Conservation (phyloP, 2,113 vertebrate species). For the Sprattus sprattus region DNA sequence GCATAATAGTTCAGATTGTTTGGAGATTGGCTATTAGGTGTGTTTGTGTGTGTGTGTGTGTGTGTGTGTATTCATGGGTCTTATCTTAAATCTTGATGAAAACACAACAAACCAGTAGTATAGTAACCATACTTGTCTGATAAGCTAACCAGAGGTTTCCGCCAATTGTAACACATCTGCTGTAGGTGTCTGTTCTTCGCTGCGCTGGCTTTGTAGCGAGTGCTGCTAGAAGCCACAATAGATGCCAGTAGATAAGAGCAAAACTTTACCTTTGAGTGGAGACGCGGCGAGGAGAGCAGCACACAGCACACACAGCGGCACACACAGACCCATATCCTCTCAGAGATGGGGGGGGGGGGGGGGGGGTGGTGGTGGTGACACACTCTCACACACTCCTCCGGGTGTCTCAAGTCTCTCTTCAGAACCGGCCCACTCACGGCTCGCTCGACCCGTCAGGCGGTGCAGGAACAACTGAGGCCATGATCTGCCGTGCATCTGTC, state of each 20-base stretch:
- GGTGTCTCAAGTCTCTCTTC: neutral
- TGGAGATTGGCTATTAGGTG: neutral
- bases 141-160: slow-evolving; percentile 14
- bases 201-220: neutral
- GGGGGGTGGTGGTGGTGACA: neutral
- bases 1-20: too few relatives aligned
- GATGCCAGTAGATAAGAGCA: neutral
- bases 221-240: neutral
- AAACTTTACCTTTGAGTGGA: neutral
- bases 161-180: neutral
- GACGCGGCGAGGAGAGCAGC: neutral
- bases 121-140: neutral
- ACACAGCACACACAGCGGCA: neutral
- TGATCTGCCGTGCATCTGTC: neutral
- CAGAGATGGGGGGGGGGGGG: neutral
- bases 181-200: neutral
- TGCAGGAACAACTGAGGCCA: neutral
- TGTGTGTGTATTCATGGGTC: neutral
- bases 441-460: neutral
- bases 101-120: neutral
- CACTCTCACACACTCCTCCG: neutral
- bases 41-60: neutral
- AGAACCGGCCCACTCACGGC: neutral
- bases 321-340: neutral
- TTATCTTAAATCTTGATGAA: neutral